Percentiles rank a stretch among this genome's conserved stretches.
Evolutionary conservation across 2,888 invertebrate species (phyloP).

Genomic region (Enoplolaimus lenunculus): DNA sequence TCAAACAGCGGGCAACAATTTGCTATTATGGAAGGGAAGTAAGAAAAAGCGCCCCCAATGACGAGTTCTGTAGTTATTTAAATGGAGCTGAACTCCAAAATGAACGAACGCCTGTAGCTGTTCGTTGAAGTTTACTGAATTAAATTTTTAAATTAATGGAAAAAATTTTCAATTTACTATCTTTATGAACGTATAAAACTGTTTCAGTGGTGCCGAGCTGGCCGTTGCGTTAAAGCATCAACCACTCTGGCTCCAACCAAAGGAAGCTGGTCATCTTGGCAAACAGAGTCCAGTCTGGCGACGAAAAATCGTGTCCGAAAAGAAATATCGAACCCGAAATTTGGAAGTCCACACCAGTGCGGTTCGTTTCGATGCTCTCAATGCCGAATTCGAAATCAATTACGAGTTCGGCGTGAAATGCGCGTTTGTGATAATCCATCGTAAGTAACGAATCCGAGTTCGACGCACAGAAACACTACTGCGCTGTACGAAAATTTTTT

Average conservation of each 20-base stretch:
- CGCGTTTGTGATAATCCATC: slow-evolving; percentile 12
- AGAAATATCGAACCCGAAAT: neutral
- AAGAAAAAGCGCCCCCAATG: too few relatives aligned
- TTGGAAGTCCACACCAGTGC: neutral
- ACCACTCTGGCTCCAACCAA: neutral
- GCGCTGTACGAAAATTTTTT: too few relatives aligned
- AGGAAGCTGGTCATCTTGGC: slow-evolving; percentile 12
- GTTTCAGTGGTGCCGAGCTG: slow-evolving; percentile 14
- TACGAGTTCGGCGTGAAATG: neutral
- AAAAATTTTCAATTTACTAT: too few relatives aligned
- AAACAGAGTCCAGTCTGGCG: neutral
- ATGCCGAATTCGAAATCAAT: slow-evolving; percentile 2
- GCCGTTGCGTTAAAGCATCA: neutral
- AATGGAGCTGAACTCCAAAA: too few relatives aligned
- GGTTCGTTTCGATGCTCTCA: slow-evolving; percentile 7
- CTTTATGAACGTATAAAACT: too few relatives aligned
- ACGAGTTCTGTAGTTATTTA: too few relatives aligned
- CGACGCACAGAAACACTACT: too few relatives aligned
- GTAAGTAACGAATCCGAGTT: slow-evolving; percentile 11
- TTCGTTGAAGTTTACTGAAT: too few relatives aligned
- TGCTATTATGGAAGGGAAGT: too few relatives aligned
- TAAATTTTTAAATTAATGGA: too few relatives aligned
- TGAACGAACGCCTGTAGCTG: too few relatives aligned
- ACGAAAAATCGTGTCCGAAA: neutral
- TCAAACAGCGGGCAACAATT: too few relatives aligned